Conservation (phyloP, 2,888 invertebrate genomes). For the Rhingia campestris region DNA sequence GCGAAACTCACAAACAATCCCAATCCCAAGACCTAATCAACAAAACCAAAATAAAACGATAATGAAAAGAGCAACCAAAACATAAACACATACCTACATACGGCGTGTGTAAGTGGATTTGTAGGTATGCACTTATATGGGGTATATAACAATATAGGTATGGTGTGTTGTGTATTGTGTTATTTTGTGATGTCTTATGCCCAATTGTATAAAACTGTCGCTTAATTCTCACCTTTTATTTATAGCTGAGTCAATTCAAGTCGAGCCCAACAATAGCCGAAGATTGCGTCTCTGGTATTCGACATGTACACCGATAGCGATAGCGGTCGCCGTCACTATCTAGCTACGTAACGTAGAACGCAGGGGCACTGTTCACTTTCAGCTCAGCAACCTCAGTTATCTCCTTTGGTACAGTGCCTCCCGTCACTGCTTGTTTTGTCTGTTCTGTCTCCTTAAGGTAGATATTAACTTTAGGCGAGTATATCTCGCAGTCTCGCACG, state of each 20-base stretch:
- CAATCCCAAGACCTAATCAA: conserved; percentile 49
- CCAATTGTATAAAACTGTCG: conserved; percentile 56
- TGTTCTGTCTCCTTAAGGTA: conserved; percentile 63
- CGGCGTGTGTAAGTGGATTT: neutral
- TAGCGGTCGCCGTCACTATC: conserved; percentile 7
- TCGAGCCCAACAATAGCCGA: conserved; percentile 44
- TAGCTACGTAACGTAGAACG: conserved; percentile 22
- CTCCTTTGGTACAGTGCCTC: conserved; percentile 14
- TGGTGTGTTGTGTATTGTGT: neutral
- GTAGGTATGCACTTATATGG: conserved; percentile 5
- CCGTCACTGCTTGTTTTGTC: conserved; percentile 34
- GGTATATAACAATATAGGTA: neutral
- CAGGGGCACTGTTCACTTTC: conserved; percentile 54
- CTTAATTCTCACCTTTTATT: conserved; percentile 73
- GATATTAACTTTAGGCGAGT: conserved; percentile 39
- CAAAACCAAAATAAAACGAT: conserved; percentile 54
- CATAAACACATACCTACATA: conserved; percentile 41
- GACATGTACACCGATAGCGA: conserved; percentile 26
- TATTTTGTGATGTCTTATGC: conserved; percentile 7
- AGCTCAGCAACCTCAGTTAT: conserved; percentile 33
- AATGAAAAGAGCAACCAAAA: conserved; percentile 62
- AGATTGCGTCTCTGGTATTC: conserved; percentile 42
- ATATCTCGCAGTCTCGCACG: conserved; percentile 47
- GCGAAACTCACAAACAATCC: neutral
- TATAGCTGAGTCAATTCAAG: conserved; percentile 38